A percentile compares a stretch with the other conserved stretches of the same genome.
Evolutionary conservation across 2,797 vertebrate genomes (phyloP).

Genomic region (Sebastes variabilis): DNA sequence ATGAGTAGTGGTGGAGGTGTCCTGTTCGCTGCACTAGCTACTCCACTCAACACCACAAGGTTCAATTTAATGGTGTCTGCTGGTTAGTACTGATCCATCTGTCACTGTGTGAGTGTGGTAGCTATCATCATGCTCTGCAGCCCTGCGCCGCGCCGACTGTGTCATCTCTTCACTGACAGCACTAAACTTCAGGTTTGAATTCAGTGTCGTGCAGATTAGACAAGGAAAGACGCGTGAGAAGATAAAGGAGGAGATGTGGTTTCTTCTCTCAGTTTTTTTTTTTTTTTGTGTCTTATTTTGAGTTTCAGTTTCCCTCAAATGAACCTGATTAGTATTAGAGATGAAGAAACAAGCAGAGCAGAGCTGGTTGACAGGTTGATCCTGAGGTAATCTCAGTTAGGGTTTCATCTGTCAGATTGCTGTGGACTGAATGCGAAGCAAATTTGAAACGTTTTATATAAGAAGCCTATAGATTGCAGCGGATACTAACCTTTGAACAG

Average conservation of each 20-base stretch:
- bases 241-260: conserved; percentile 18
- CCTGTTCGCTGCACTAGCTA: conserved; percentile 65
- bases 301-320: conserved; percentile 20
- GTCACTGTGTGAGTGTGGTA: conserved; percentile 64
- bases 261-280: background rate
- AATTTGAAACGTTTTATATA: conserved; percentile 19
- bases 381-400: conserved; percentile 40
- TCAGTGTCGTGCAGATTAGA: conserved; percentile 36
- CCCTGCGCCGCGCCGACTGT: conserved; percentile 30
- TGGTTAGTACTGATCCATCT: conserved; percentile 74
- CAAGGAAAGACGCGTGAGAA: conserved; percentile 24
- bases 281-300: conserved; percentile 15
- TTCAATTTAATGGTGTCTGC: conserved; percentile 73
- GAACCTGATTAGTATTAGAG: conserved; percentile 39
- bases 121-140: conserved; percentile 56
- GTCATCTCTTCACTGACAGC: conserved; percentile 54
- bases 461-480: conserved; percentile 1
- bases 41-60: conserved; percentile 68
- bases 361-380: conserved; percentile 42
- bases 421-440: conserved; percentile 29
- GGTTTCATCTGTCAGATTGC: conserved; percentile 20
- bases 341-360: conserved; percentile 31
- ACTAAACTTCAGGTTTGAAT: conserved; percentile 55
- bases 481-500: conserved; percentile 15
- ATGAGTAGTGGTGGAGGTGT: conserved; percentile 72